Conservation (phyloP, 1,140 invertebrate genomes). For the Drosophila triauraria region DNA sequence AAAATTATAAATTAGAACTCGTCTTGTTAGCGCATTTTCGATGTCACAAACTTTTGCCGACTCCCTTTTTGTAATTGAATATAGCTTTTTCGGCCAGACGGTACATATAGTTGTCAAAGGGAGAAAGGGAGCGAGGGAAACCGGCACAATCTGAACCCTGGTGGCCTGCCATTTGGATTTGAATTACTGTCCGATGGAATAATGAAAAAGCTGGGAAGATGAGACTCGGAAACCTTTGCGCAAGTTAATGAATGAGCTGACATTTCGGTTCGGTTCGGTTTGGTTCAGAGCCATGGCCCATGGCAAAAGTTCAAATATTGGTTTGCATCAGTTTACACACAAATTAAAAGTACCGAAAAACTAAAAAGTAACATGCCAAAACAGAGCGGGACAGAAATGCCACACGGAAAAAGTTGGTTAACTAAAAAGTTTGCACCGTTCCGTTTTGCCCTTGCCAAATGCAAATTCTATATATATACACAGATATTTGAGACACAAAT, state of each 20-base stretch:
- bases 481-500: not conserved
- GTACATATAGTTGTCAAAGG: conserved; percentile 2
- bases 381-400: conserved; percentile 15
- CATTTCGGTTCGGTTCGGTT: conserved; percentile 56
- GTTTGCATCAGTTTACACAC: conserved; percentile 75
- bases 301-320: conserved; percentile 76
- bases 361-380: conserved; percentile 40
- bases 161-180: conserved; percentile 62
- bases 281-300: conserved; percentile 27
- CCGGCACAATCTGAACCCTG: conserved; percentile 29
- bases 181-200: conserved; percentile 43
- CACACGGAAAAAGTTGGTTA: conserved; percentile 59
- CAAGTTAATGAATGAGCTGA: conserved; percentile 80
- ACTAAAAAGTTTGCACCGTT: conserved; percentile 50
- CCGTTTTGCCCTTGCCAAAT: conserved; percentile 8
- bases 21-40: conserved; percentile 42
- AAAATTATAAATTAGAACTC: conserved; percentile 32
- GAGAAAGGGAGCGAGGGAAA: not conserved
- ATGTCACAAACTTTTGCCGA: conserved; percentile 27
- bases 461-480: not conserved
- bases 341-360: conserved; percentile 66
- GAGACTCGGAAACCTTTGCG: conserved; percentile 57
- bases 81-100: conserved; percentile 22
- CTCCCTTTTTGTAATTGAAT: conserved; percentile 34
- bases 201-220: conserved; percentile 31